Evolutionary conservation across 2,888 invertebrate species (phyloP), one percentile per base, ranked within the genome.

Genomic region (Parnassius mnemosyne): DNA sequence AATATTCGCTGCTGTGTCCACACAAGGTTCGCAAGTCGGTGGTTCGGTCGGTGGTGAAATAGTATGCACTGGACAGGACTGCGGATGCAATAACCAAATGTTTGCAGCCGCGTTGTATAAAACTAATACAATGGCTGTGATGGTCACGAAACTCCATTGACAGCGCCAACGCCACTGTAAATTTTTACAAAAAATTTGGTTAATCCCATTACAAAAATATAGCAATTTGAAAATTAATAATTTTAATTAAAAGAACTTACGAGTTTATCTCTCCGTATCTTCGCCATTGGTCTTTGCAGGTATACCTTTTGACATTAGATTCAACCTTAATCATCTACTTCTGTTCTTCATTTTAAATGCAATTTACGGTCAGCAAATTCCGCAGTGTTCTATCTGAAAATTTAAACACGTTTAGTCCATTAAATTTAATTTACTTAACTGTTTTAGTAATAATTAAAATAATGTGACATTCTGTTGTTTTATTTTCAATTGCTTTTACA

Each of bases 121-220:
- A 42, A 95, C 94, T 66, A 96, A 88, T 46, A 94, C 92, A 60
- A 95, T 78, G 47, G 95, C 93, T 70, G 93, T 92, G 64, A 94
- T 82, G 66, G 94, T 89, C 74, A 94, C 94, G 72, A 95, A 82
- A 81, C 94, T 94, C 95, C 95, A 95, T 79, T 94, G 92, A 71
- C 94, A 94, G 74, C 94, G 87, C 89, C 90, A 90, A 44, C 84
- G 82, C 85, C 87, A 88, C 92, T 92, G 80, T 61, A 69, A 71
- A 54, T 16, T 64, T 67, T 53, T 63, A 10, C 56, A 7, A 49
- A 43, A 47, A 13, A 7, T 16, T 52, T 16, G 1, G 2, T 46
- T 11, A 49, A 60, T 52, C 12, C 34, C 7, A 5, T 25, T 25
- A 34, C 7, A 34, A 34, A 13, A 13, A 49, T 49, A 12, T 5